A percentile compares a stretch with the other conserved stretches of the same genome.
Conservation (phyloP, 2,113 vertebrate species). For the Choloepus hoffmanni region DNA sequence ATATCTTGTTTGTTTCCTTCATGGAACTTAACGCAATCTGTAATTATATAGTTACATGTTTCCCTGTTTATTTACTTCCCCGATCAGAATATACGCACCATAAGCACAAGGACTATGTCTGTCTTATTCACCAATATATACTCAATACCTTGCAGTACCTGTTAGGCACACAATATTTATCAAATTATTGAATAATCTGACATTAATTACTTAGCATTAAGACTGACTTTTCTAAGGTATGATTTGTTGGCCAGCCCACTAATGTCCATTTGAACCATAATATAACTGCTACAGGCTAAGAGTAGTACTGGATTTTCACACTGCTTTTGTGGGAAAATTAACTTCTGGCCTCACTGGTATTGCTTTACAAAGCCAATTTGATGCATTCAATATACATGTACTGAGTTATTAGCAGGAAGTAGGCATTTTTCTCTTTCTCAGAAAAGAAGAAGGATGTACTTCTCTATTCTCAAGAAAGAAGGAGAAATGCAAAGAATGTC, state of each 20-base stretch:
- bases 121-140: background rate
- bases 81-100: background rate
- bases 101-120: background rate
- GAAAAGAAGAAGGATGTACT: too few species aligned
- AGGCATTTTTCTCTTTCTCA: too few species aligned
- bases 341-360: background rate
- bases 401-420: background rate
- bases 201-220: background rate
- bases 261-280: background rate
- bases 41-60: background rate
- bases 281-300: background rate
- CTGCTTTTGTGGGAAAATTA: background rate
- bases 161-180: background rate
- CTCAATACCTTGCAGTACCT: background rate
- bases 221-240: background rate
- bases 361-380: background rate
- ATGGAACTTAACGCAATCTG: background rate
- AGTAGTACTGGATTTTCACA: background rate
- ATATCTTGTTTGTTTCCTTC: background rate
- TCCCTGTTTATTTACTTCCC: background rate
- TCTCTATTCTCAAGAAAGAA: background rate
- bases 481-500: background rate
- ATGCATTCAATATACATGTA: background rate
- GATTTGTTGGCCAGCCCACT: background rate
- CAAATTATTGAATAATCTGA: background rate